phyloP scores from a whole-genome alignment of 2,113 vertebrate species.

The Gymnobelideus leadbeateri region DNA sequence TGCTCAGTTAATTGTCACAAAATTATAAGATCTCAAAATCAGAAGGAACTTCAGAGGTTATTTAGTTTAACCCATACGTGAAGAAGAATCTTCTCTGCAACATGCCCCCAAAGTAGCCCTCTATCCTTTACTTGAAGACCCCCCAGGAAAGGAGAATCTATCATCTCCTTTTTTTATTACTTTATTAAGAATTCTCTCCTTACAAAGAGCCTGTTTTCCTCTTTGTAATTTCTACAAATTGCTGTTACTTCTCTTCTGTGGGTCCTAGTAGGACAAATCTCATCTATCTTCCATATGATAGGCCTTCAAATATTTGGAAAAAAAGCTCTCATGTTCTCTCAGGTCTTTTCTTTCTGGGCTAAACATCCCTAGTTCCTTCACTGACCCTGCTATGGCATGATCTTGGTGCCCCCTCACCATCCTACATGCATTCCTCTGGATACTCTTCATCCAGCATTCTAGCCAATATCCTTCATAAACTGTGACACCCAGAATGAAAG shows the following conservation, averaged over 20 bases:
- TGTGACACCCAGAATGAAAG: not conserved
- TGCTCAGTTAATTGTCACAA: not conserved
- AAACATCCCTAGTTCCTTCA: not conserved
- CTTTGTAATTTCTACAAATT: not conserved
- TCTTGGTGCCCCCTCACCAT: not conserved
- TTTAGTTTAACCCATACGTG: not conserved
- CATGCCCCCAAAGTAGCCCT: not conserved
- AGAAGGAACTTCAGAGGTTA: not conserved
- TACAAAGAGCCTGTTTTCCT: not conserved
- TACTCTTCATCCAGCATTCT: not conserved
- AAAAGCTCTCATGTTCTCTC: not conserved
- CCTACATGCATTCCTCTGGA: not conserved
- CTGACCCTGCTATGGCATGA: not conserved
- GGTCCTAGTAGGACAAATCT: not conserved
- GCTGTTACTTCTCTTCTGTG: not conserved
- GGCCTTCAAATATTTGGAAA: not conserved
- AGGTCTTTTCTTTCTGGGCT: not conserved
- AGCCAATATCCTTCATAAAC: not conserved
- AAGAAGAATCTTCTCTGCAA: not conserved
- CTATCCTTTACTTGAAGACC: not conserved
- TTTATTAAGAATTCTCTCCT: not conserved
- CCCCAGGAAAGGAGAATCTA: not conserved
- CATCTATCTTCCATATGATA: not conserved
- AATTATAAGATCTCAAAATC: not conserved
- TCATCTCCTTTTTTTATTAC: not conserved